Conservation (phyloP, 1,140 invertebrate genomes). For the Drosophila prosaltans region DNA sequence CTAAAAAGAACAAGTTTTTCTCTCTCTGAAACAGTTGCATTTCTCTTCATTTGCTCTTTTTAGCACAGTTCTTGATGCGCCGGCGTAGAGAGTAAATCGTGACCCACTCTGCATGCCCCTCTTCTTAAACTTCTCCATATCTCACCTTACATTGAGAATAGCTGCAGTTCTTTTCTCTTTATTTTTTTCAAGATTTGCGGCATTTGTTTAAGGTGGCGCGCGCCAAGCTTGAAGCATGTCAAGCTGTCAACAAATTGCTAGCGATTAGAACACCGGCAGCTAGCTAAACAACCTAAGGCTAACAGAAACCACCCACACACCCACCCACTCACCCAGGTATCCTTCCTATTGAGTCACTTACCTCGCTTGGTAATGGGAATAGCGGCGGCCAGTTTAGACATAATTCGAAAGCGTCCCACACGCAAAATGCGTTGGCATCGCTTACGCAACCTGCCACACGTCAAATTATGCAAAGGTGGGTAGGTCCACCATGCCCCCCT, state of each 20-base stretch:
- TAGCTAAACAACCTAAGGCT: slow-evolving; percentile 15
- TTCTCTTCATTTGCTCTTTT: slow-evolving; percentile 47
- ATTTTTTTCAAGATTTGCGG: slow-evolving; percentile 47
- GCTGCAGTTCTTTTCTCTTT: slow-evolving; percentile 28
- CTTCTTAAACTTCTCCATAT: background rate
- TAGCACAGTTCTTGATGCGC: slow-evolving; percentile 53
- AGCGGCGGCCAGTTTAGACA: slow-evolving; percentile 50
- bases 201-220: slow-evolving; percentile 40
- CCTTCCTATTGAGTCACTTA: slow-evolving; percentile 39
- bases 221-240: slow-evolving; percentile 39
- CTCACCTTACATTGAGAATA: slow-evolving; percentile 31
- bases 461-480: slow-evolving; percentile 68
- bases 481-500: background rate
- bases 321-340: slow-evolving; percentile 3
- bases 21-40: background rate
- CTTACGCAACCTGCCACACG: slow-evolving; percentile 69
- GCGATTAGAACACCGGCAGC: slow-evolving; percentile 50
- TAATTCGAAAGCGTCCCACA: slow-evolving; percentile 59
- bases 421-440: slow-evolving; percentile 47
- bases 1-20: slow-evolving; percentile 50
- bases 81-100: slow-evolving; percentile 39
- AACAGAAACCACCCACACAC: slow-evolving; percentile 8
- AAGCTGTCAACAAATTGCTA: slow-evolving; percentile 73
- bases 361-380: slow-evolving; percentile 1
- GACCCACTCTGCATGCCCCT: background rate